phyloP scores from a whole-genome alignment of 1,140 invertebrate genomes.

The Macrobrachium nipponense region DNA sequence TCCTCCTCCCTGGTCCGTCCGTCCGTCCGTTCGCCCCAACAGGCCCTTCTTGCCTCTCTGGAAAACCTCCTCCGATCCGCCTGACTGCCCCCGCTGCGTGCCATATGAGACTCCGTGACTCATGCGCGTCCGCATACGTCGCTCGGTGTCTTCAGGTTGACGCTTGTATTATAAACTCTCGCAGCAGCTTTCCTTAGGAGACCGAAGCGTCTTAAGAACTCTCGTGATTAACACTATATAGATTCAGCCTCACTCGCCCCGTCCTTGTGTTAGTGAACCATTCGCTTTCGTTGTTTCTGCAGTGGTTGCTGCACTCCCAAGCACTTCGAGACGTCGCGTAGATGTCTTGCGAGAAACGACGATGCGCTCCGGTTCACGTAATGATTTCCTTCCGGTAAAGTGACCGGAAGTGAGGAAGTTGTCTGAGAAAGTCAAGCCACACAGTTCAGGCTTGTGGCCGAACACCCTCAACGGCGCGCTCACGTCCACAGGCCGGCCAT shows the following conservation, averaged over 20 bases:
- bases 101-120: slow-evolving; percentile 54
- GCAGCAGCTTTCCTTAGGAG: not conserved
- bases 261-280: too few species aligned
- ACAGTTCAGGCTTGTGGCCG: slow-evolving; percentile 50
- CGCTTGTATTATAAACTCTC: not conserved
- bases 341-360: not conserved
- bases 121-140: slow-evolving; percentile 7
- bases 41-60: not conserved
- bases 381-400: slow-evolving; percentile 57
- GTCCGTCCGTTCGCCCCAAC: not conserved
- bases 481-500: too few species aligned
- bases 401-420: slow-evolving; percentile 61
- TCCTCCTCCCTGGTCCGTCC: not conserved
- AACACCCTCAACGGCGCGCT: slow-evolving; percentile 4
- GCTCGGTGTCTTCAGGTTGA: not conserved
- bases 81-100: slow-evolving; percentile 53
- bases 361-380: slow-evolving; percentile 37
- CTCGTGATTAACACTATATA: too few species aligned
- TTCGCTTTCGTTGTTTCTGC: not conserved
- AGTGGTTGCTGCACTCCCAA: too few species aligned
- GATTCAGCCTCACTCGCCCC: too few species aligned
- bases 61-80: slow-evolving; percentile 17
- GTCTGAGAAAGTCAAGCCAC: slow-evolving; percentile 60
- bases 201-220: too few species aligned
- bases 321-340: not conserved